Conservation (phyloP, 2,113 vertebrate species). For the Aptenodytes patagonicus region DNA sequence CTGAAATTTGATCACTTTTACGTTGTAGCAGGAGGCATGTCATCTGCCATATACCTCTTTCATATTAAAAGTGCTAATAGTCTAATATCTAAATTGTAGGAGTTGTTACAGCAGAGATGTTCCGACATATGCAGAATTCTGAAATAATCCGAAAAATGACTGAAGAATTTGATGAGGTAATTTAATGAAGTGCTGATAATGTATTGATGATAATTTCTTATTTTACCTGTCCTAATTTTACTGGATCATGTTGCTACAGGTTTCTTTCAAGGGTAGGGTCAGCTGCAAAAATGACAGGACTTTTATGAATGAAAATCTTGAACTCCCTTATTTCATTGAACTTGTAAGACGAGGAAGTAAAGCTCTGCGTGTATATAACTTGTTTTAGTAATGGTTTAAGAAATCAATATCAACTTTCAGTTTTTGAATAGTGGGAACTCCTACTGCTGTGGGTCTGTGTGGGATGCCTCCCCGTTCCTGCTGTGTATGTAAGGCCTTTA, state of each 20-base stretch:
- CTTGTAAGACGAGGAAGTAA: neutral
- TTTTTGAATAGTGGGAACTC: neutral
- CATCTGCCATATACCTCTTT: neutral
- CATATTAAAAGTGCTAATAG: slow-evolving; percentile 6
- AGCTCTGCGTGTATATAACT: neutral
- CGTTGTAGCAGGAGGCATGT: neutral
- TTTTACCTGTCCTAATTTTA: neutral
- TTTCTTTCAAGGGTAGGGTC: neutral
- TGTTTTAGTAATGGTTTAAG: neutral
- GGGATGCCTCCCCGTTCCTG: neutral
- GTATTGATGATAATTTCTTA: neutral
- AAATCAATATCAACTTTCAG: neutral
- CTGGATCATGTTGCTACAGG: neutral
- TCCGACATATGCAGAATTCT: slow-evolving; percentile 98
- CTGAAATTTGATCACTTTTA: neutral
- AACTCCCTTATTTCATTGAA: neutral
- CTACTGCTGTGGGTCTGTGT: neutral
- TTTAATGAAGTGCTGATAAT: neutral
- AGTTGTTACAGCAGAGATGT: slow-evolving; percentile 98
- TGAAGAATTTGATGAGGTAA: slow-evolving; percentile 99
- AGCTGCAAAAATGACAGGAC: neutral
- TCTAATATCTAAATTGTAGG: slow-evolving; percentile 75
- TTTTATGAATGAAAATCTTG: neutral
- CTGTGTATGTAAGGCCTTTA: neutral
- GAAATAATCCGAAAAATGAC: slow-evolving; percentile 99